Base-by-base conservation (phyloP, 30 jellyfish, hydroid and myxozoan genomes). In the Mastigias papua region DNA sequence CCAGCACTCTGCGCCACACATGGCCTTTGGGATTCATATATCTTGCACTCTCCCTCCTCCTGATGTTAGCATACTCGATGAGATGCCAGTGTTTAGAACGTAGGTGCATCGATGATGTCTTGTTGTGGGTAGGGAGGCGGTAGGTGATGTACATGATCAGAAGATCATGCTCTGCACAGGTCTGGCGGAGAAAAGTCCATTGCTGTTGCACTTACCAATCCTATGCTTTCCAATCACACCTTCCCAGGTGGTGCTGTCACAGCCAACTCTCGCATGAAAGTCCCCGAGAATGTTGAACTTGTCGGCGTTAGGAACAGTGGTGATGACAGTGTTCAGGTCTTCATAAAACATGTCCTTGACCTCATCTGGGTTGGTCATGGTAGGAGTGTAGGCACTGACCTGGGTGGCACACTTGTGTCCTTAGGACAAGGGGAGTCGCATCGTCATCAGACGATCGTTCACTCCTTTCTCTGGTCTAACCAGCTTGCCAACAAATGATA, bases 41-140 rank as follows among this genome's bases (percentile, higher is more conserved):
- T 57, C 69, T 25, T 57, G 27, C 7, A n/a, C 30, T 57, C 23
- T 57, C 69, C 3, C n/a, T 22, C 31, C 37, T 20, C 20, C 95
- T 89, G 4, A 46, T 34, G 10, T 77, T 25, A 8, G 46, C 78
- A 34, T 86, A 76, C 81, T 84, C 93, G 20, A 69, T 13, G 15
- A 74, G 91, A 61, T 86, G 95, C 95, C 95, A 86, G 73, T 86
- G 95, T 28, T 63, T 60, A 7, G 89, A 67, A 11, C 95, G 19
- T 20, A 91, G 90, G 62, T 86, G 91, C 95, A 31, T 86, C 91
- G 91, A 86, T 1, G 91, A 30, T 21, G 83, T 73, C 75, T 34
- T 73, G 63, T 71, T 32, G 8, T 91, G 78, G 17, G 80, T 48
- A 4, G 93, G 93, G n/a, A 68, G 74, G 35, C 49, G 46, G 75